phyloP scores from a whole-genome alignment of 1,140 invertebrate genomes.

The Pentalonia nigronervosa region DNA sequence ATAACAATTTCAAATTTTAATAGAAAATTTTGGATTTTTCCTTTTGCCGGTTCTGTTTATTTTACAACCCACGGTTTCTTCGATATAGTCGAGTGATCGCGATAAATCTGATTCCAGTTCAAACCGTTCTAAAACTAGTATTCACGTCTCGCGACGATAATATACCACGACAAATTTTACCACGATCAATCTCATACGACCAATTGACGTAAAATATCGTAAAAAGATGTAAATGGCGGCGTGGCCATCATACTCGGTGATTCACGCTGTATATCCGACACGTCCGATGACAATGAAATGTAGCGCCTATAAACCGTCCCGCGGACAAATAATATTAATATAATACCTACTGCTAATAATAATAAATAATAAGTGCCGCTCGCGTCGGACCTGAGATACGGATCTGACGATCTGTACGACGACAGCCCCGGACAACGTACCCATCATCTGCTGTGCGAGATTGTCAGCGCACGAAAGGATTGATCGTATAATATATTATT shows the following conservation, averaged over 20 bases:
- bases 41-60: too few species aligned
- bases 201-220: too few species aligned
- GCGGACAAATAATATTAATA: background rate
- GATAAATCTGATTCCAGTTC: too few species aligned
- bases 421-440: background rate
- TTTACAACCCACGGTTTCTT: too few species aligned
- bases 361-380: background rate
- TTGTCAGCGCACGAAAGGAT: background rate
- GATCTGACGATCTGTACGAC: background rate
- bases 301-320: background rate
- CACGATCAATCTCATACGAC: too few species aligned
- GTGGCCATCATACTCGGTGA: background rate
- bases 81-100: too few species aligned
- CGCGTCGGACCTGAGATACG: background rate
- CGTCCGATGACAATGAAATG: background rate
- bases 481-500: background rate
- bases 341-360: background rate
- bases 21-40: too few species aligned
- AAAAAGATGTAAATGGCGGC: background rate
- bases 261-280: too few species aligned
- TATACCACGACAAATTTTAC: too few species aligned
- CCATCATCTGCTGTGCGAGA: background rate
- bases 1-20: too few species aligned
- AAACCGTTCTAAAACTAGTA: too few species aligned
- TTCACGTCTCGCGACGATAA: too few species aligned